Evolutionary conservation across 2,113 vertebrate species (phyloP), one percentile per base, ranked within the genome.

Genomic region (Corvus cornix): DNA sequence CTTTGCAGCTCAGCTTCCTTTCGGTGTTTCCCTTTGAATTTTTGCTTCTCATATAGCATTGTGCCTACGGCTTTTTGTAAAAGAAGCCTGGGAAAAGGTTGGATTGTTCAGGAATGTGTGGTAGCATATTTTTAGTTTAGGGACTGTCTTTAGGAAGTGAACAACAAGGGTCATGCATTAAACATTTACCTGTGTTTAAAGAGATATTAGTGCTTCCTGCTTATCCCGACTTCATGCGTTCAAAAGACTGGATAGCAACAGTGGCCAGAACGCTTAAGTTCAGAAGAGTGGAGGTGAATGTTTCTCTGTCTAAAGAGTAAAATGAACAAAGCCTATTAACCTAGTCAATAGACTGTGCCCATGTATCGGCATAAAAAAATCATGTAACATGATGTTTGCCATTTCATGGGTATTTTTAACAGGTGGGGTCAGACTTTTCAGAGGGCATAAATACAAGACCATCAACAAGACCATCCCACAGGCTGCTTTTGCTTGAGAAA

Each of bases 1-100:
- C 91, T 96, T 97, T 83, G 84, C 91, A 95, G 90, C 78, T 97
- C 78, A 84, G 94, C 62, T 97, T 97, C 96, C 97, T 97, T 97
- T 97, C 1, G 82, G 88, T 90, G 70, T 84, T 96, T 96, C 88
- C 90, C 96, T 97, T 95, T 94, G 87, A 95, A 90, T 84, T 66
- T 87, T 68, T 94, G 68, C 78, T 85, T 90, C 55, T 94, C 7
- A 1, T 81, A 80, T 44, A 96, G 87, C 82, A 97, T 94, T 97
- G 94, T 96, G 72, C 83, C 91, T 87, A 68, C 0, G 7, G 49
- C 64, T 79, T 95, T 95, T 87, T 93, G 84, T 77, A 92, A 89
- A 95, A 92, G 95, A 97, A 96, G 93, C 91, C 60, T 84, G 78
- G 78, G 86, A 94, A 95, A 95, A 93, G 16, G 28, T 87, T 91